Base-by-base conservation (phyloP, 2,113 vertebrate genomes). In the Aix galericulata region DNA sequence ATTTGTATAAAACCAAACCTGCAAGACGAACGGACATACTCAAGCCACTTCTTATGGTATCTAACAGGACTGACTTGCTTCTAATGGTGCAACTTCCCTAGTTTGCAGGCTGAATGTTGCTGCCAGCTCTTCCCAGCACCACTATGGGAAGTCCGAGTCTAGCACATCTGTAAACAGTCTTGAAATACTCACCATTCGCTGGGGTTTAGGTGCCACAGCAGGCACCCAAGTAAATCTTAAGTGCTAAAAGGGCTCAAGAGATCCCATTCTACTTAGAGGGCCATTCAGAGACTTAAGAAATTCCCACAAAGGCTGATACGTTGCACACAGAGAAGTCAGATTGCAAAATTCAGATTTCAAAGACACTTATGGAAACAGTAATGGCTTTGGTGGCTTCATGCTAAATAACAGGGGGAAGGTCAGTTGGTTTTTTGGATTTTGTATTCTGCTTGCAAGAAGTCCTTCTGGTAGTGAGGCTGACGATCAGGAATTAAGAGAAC, bases 1-100 rank as follows among this genome's bases (percentile, higher is more conserved):
- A 85, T 73, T 84, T 90, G 48, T 72, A 69, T 5, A 83, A 34
- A 95, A 93, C 17, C 29, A 90, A 91, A 88, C 46, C 60, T 78
- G 38, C 22, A 95, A 56, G 68, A 55, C 27, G 74, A 66, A 88
- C 9, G 12, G 44, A 60, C 34, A n/a, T 36, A 34, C 23, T 85
- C 48, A 91, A 88, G 56, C 38, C 27, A 32, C 20, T 93, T 91
- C n/a, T 77, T 91, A 25, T 20, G 42, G 76, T 40, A 59, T 31
- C 31, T 52, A 67, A 44, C 60, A 92, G 64, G 52, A 83, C 56
- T 32, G 38, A 29, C 11, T 36, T 42, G n/a, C 60, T 92, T 58
- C 60, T 71, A 48, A 75, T 52, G 27, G 25, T 48, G 53, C 52
- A 67, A 1, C 16, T 59, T 58, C 23, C 66, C 17, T 58, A 36